Evolutionary conservation across 2,888 invertebrate genomes (phyloP), one percentile per base, ranked within the genome.

Genomic region (Sphaeridia pumilis): DNA sequence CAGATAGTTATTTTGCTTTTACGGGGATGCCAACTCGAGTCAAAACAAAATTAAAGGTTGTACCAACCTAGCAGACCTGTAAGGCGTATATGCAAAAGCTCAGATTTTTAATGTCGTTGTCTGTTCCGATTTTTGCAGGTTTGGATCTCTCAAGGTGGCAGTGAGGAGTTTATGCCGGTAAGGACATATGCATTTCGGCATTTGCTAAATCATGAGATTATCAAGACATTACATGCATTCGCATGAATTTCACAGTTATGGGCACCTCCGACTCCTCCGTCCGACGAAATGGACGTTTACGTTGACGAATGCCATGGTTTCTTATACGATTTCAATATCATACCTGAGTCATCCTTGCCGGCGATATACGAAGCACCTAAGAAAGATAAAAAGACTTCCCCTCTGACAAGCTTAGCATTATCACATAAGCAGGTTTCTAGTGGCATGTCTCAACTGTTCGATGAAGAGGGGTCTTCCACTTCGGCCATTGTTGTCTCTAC

Each of bases 231-330:
- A 31, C 7, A 31, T 14, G 31, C 31, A 31, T 31, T 10, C 31
- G 14, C 31, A 31, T 31, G 14, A 10, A 31, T 14, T 42, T 38
- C 14, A 14, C 57, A 94, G 93, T 81, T 90, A 77, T 97, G 95
- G 94, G 83, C 87, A 65, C 95, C 95, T 50, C 95, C 94, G 53
- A 95, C 95, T 21, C 95, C 95, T 54, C 94, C 95, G 12, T 83
- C 85, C 70, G 87, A 87, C 70, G 92, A 92, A 67, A 83, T 83
- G 68, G 95, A 95, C 71, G 77, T 92, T 53, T 92, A 92, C 75
- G 81, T 89, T 63, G 94, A 95, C 70, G 78, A 80, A 64, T 82
- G 86, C 56, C 73, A 89, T 70, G 79, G 83, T 57, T 86, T 88
- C 69, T 78, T 94, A 58, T 95, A 95, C 73, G 86, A 90, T 57